Evolutionary conservation across 37 sponge, comb jelly and placozoan genomes (phyloP).

Genomic region (Agelas oroides): DNA sequence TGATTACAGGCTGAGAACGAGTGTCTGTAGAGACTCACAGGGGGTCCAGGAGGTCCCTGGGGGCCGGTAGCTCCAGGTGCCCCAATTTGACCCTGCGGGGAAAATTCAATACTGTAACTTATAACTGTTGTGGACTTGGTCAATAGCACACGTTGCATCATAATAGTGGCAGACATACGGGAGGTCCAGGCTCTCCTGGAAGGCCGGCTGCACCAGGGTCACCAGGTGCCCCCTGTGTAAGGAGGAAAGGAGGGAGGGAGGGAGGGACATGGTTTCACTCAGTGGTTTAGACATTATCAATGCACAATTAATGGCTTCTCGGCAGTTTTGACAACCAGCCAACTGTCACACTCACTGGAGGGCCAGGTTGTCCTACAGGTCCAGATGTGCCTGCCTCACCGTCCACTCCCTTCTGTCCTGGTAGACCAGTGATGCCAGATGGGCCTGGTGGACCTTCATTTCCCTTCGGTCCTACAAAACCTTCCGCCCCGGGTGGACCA

Average conservation of each 20-base stretch:
- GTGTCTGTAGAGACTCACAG: constrained; percentile 1
- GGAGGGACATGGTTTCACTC: too few relatives aligned
- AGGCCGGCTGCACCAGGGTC: constrained; percentile 68
- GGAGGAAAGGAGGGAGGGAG: not conserved
- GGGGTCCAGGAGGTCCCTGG: constrained; percentile 50
- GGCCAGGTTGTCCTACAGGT: constrained; percentile 55
- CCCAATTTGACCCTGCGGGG: constrained; percentile 56
- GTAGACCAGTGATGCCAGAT: constrained; percentile 44
- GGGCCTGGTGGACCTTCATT: constrained; percentile 51
- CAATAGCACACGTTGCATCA: too few relatives aligned
- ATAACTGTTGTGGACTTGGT: too few relatives aligned
- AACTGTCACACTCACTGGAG: constrained; percentile 51
- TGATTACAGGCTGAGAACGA: too few relatives aligned
- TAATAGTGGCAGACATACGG: too few relatives aligned
- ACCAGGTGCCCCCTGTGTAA: constrained; percentile 53
- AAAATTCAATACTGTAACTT: not conserved
- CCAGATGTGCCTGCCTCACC: constrained; percentile 63
- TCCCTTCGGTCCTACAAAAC: constrained; percentile 53
- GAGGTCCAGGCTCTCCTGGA: constrained; percentile 69
- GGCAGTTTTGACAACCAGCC: too few relatives aligned
- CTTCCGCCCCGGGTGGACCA: constrained; percentile 46
- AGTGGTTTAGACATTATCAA: too few relatives aligned
- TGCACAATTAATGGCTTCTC: too few relatives aligned
- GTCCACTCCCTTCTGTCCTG: constrained; percentile 61
- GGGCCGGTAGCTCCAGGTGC: constrained; percentile 31